phyloP scores from a whole-genome alignment of 2,113 vertebrate species.

The Anas platyrhynchos region DNA sequence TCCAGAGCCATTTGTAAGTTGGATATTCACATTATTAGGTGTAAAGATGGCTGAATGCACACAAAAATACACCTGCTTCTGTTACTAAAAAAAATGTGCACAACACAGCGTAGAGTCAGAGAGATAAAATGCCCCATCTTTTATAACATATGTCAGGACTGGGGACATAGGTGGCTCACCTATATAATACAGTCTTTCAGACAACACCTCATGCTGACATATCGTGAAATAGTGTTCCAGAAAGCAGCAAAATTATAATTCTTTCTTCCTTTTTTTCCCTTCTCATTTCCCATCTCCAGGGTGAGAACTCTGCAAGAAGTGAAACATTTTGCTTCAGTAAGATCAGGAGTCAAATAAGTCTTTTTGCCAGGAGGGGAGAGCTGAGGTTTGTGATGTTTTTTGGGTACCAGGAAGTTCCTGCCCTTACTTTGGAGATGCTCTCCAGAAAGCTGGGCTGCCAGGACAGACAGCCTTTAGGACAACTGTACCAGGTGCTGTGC shows the following conservation, averaged over 20 bases:
- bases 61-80: constrained; percentile 13
- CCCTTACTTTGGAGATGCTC: background rate
- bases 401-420: background rate
- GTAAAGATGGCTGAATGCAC: constrained; percentile 27
- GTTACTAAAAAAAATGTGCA: background rate
- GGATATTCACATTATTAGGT: background rate
- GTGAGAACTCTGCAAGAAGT: background rate
- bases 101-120: background rate
- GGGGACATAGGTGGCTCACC: background rate
- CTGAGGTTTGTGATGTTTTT: background rate
- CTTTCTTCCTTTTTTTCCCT: background rate
- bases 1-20: background rate
- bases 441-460: background rate
- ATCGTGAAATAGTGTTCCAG: background rate
- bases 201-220: background rate
- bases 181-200: background rate
- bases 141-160: background rate
- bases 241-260: background rate
- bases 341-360: background rate
- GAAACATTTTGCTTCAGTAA: background rate
- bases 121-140: background rate
- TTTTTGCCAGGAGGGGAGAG: background rate
- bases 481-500: background rate
- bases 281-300: background rate
- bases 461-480: accelerated